Percentiles rank a stretch among this genome's conserved stretches.
Evolutionary conservation across 2,113 vertebrate species (phyloP).

Genomic region (Macroglossus sobrinus): DNA sequence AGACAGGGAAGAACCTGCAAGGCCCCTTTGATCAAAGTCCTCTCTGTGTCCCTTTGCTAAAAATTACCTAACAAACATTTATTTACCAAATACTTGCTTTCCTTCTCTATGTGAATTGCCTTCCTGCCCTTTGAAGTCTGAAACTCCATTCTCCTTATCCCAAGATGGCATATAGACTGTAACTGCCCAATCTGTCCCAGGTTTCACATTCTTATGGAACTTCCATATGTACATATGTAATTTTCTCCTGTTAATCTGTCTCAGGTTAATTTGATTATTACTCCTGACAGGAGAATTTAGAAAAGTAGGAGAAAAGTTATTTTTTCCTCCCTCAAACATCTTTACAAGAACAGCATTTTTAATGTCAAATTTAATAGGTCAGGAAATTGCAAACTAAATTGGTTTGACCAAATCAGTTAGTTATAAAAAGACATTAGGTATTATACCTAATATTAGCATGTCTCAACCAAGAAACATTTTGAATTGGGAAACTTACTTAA

Average conservation of each 20-base stretch:
- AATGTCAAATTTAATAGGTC: neutral
- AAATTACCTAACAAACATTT: neutral
- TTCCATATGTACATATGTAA: neutral
- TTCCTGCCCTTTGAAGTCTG: neutral
- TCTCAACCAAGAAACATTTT: neutral
- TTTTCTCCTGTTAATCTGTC: neutral
- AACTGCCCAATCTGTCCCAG: neutral
- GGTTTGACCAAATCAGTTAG: neutral
- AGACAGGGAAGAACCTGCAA: too few relatives aligned
- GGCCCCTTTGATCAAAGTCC: neutral
- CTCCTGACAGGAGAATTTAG: neutral
- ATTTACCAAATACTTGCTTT: neutral
- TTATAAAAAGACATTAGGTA: neutral
- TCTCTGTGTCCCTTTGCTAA: neutral
- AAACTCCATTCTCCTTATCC: neutral
- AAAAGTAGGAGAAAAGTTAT: neutral
- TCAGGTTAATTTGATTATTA: neutral
- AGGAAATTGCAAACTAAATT: neutral
- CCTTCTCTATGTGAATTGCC: neutral
- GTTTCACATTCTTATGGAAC: neutral
- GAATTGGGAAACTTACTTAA: neutral
- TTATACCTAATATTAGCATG: neutral
- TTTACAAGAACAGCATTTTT: neutral
- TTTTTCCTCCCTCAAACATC: neutral
- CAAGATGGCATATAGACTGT: neutral